Evolutionary conservation across 1,140 invertebrate species (phyloP).

Genomic region (Fopius arisanus): DNA sequence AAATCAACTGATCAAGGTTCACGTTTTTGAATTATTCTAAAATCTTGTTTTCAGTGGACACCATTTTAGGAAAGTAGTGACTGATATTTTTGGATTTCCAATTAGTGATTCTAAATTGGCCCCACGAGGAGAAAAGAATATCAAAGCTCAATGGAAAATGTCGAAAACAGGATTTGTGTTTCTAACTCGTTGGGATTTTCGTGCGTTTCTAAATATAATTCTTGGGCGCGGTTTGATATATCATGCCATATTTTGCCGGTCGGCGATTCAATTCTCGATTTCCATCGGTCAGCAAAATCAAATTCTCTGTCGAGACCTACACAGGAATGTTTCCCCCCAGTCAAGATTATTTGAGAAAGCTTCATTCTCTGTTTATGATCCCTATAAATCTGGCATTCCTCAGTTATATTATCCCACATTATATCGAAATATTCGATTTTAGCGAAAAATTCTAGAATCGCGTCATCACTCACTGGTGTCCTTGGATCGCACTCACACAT

Average conservation of each 20-base stretch:
- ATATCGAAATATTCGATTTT: not conserved
- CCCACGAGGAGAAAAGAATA: not conserved
- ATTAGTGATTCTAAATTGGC: not conserved
- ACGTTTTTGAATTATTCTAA: no score
- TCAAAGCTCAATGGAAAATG: not conserved
- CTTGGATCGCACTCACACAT: conserved; percentile 5
- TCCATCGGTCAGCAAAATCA: no score
- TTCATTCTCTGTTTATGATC: no score
- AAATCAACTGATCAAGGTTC: no score
- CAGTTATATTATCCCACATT: no score
- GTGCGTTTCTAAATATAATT: conserved; percentile 1
- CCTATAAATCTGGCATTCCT: no score
- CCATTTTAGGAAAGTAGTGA: not conserved
- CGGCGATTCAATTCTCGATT: not conserved
- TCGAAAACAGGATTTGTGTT: not conserved
- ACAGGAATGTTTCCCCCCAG: no score
- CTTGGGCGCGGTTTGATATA: not conserved
- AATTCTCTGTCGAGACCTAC: no score
- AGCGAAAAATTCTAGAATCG: conserved; percentile 8
- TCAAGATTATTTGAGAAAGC: no score
- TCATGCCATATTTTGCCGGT: not conserved
- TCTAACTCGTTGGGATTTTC: not conserved
- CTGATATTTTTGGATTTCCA: not conserved
- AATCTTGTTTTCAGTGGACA: not conserved
- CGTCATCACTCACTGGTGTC: conserved; percentile 12